A percentile compares a stretch with the other conserved stretches of the same genome.
Evolutionary conservation across 2,888 invertebrate genomes (phyloP).

Genomic region (Pyrocoelia pectoralis): DNA sequence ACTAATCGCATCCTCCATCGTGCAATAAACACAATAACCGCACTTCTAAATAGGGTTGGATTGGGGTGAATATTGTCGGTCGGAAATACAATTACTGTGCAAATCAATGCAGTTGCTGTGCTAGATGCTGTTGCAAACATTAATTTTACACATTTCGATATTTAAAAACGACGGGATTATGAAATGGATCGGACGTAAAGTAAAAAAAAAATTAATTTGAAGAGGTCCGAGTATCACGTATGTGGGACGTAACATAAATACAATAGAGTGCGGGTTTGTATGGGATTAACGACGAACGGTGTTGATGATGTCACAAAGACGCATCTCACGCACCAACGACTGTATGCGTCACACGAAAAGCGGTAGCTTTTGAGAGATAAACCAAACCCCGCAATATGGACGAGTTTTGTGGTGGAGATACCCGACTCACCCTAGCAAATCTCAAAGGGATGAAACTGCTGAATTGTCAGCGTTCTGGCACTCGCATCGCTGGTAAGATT

Average conservation of each 20-base stretch:
- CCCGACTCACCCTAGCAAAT: slow-evolving; percentile 27
- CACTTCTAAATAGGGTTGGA: slow-evolving; percentile 42
- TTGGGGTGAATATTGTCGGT: slow-evolving; percentile 41
- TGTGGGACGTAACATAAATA: slow-evolving; percentile 26
- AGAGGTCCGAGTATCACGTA: slow-evolving; percentile 9
- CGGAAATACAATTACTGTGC: slow-evolving; percentile 42
- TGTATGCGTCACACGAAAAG: slow-evolving; percentile 48
- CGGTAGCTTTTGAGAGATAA: slow-evolving; percentile 47
- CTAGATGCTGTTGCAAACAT: slow-evolving; percentile 11
- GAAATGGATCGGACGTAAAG: neutral
- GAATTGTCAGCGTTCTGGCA: slow-evolving; percentile 33
- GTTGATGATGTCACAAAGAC: slow-evolving; percentile 50
- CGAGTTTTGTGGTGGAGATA: slow-evolving; percentile 27
- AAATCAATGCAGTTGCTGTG: slow-evolving; percentile 30
- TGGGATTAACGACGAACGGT: slow-evolving; percentile 49
- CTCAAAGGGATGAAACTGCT: slow-evolving; percentile 34
- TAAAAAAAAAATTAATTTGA: slow-evolving; percentile 6
- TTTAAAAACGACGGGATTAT: neutral
- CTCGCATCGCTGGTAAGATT: slow-evolving; percentile 32
- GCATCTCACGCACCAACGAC: slow-evolving; percentile 40
- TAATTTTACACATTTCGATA: slow-evolving; percentile 14
- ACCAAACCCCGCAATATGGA: slow-evolving; percentile 34
- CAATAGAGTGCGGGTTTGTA: slow-evolving; percentile 40
- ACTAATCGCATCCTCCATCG: slow-evolving; percentile 40
- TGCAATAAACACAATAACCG: slow-evolving; percentile 45